Percentiles rank a stretch among this genome's conserved stretches.
Evolutionary conservation across 2,113 vertebrate species (phyloP).

Genomic region (Campylomormyrus numenius): DNA sequence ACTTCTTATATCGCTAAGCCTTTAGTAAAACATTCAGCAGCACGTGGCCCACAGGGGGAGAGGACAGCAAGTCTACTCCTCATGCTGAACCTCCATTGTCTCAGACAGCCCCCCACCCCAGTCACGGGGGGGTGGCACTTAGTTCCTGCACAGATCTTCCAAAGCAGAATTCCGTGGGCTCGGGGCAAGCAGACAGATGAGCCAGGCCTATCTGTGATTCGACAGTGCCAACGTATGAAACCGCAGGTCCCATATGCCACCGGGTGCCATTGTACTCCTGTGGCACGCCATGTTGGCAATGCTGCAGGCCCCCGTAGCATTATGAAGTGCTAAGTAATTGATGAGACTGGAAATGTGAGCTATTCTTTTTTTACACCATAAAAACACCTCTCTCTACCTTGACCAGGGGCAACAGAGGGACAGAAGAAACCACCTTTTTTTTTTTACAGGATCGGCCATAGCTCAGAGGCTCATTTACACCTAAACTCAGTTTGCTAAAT

Average conservation of each 20-base stretch:
- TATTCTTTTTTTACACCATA: background rate
- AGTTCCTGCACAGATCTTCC: background rate
- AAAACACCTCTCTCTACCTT: background rate
- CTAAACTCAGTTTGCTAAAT: conserved; percentile 6
- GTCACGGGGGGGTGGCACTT: background rate
- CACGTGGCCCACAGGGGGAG: background rate
- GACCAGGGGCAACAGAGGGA: background rate
- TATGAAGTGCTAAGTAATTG: background rate
- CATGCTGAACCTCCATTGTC: background rate
- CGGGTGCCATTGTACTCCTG: background rate
- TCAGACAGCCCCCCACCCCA: background rate
- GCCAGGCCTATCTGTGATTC: background rate
- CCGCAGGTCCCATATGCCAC: background rate
- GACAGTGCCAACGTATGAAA: background rate
- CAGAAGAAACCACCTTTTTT: background rate
- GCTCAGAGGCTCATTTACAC: conserved; percentile 11
- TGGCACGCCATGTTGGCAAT: background rate
- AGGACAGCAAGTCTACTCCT: background rate
- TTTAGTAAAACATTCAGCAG: conserved; percentile 24
- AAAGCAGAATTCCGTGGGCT: background rate
- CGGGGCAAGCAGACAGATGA: background rate
- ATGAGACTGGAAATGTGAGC: background rate
- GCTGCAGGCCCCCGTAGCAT: background rate
- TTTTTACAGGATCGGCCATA: background rate
- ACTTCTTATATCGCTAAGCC: conserved; percentile 24